Evolutionary conservation across 2,113 vertebrate species (phyloP), one percentile per base, ranked within the genome.

Genomic region (Lanius collurio): DNA sequence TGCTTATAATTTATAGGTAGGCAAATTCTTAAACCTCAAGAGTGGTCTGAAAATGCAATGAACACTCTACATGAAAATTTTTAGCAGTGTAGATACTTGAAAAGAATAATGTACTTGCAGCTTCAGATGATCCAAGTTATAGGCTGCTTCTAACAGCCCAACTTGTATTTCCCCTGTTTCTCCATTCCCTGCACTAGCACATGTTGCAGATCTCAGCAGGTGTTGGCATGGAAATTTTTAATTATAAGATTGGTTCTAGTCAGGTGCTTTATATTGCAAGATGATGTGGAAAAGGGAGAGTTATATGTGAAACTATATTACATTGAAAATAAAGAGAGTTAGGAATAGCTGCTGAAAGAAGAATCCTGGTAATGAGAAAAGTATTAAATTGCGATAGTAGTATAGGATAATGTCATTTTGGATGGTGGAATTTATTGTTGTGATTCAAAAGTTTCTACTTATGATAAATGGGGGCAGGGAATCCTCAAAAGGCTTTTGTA

Each of bases 321-420:
- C 49, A 81, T 57, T 91, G 70, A 87, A 89, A 62, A 82, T 64
- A 85, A 41, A 80, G 30, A 13, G 57, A 78, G 39, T 65, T 57
- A 90, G 53, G 52, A 90, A 94, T 74, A 93, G 39, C 65, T 88
- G 55, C 73, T 65, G 76, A 55, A 77, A 83, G 44, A 87, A 82
- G 80, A 78, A 42, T 55, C 53, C 71, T 91, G n/a, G 88, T 87
- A 92, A 96, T 93, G 50, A 93, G 69, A 83, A 90, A 96, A 94
- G 64, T 73, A 94, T 77, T 90, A 95, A 96, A 97, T 96, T 97
- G 90, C 89, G 86, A 94, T 93, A 92, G 71, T 95, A 91, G 69
- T 87, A 59, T 59, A 79, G 78, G 41, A 91, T 90, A 91, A 90
- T 63, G 47, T 71, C 14, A 49, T 90, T 95, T 88, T 94, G 67